Base-by-base conservation (phyloP, 2,797 vertebrate genomes). In the Rhinoraja longicauda region DNA sequence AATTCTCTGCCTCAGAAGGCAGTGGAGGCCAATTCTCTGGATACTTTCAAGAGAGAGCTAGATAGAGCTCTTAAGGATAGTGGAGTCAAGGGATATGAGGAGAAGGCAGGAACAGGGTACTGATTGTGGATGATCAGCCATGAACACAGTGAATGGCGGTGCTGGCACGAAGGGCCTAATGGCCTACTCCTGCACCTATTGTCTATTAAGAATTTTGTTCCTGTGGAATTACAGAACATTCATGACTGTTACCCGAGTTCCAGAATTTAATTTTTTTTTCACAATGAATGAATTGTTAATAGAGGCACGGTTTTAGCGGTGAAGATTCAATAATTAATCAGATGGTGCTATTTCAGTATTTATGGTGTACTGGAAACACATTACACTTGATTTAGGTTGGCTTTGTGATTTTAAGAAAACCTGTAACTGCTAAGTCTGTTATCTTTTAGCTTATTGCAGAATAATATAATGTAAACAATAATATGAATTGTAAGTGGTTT, bases 311-410 rank as follows among this genome's bases (percentile, higher is more conserved):
- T 92, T 92, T 75, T 53, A 92, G 26, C 57, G 90, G 53, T 92
- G 45, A 92, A 75, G 70, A 67, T 92, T 70, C 84, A 92, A 53
- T 92, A 92, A 73, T 72, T 92, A 39, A 0, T 90, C 78, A 45
- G 93, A 94, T 94, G 94, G 93, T 93, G 93, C 93, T 94, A 94
- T 93, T 95, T 93, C 93, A 67, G 94, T 90, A 24, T 93, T 94
- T 94, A 94, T 93, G 82, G 93, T 93, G 94, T 93, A 29, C 32
- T 76, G 92, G 70, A 93, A 94, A 53, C 39, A 92, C 32, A 75
- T 26, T 26, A 75, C 8, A 92, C 39, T 92, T 92, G 94, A 93
- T 0, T 24, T 93, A 2, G 0, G n/a, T 57, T 93, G 93, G 88
- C 81, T 94, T 95, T 94, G 79, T 93, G 93, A 90, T 67, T 92